These are phyloP conservation scores for Epinephelus cyanopodus DNA, from an alignment of 2,113 vertebrate species.

Conservation along the genomic window DNA sequence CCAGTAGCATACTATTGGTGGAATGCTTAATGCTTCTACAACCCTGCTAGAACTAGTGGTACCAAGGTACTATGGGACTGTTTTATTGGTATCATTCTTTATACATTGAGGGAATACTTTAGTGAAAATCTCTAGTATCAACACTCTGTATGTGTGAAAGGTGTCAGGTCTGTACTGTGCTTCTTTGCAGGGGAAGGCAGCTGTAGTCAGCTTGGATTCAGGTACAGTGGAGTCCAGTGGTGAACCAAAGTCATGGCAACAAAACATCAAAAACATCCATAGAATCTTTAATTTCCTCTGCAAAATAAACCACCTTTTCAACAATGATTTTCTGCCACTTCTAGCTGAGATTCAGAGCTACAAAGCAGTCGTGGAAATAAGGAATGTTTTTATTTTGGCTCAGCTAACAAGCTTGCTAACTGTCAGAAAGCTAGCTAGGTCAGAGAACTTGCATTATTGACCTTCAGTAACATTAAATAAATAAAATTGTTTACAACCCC, in stretches of 20 bases:
- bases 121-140: background rate
- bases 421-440: background rate
- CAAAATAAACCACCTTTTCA: background rate
- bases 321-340: background rate
- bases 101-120: background rate
- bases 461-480: background rate
- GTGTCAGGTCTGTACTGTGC: background rate
- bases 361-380: background rate
- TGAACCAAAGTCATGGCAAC: background rate
- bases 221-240: background rate
- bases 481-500: background rate
- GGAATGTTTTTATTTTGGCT: background rate
- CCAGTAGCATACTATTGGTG: background rate
- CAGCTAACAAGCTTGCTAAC: background rate
- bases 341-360: background rate
- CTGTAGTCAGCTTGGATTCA: background rate
- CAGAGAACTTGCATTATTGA: background rate
- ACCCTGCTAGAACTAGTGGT: background rate
- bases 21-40: background rate
- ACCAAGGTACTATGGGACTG: background rate
- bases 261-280: background rate
- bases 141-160: background rate
- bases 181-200: no score
- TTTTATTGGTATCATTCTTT: background rate
- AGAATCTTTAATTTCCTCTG: background rate